A percentile compares a stretch with the other conserved stretches of the same genome.
Conservation (phyloP, 1,140 invertebrate species). For the Conus betulinus region DNA sequence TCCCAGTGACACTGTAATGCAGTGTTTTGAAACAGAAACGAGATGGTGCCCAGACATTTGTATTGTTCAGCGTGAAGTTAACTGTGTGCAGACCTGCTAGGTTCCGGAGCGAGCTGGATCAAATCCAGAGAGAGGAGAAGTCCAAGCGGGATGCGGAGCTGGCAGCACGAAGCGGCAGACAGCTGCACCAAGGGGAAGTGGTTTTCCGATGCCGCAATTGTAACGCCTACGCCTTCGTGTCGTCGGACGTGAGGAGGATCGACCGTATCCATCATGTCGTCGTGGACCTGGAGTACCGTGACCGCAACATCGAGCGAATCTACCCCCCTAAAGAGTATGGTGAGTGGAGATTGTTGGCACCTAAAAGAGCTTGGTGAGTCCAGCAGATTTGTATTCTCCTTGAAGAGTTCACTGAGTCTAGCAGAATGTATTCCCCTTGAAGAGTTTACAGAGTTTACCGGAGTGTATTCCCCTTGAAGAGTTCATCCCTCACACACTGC, state of each 20-base stretch:
- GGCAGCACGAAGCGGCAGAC: constrained; percentile 31
- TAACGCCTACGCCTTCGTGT: constrained; percentile 55
- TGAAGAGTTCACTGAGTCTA: too few relatives aligned
- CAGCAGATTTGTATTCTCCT: too few relatives aligned
- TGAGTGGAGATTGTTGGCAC: not conserved
- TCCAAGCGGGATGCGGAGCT: constrained; percentile 41
- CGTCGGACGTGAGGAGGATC: constrained; percentile 56
- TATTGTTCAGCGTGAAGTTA: not conserved
- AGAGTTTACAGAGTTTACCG: too few relatives aligned
- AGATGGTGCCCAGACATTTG: not conserved
- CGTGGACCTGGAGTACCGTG: constrained; percentile 46
- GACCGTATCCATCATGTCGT: constrained; percentile 56
- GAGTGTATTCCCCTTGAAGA: too few relatives aligned
- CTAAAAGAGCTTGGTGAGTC: too few relatives aligned
- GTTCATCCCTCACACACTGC: too few relatives aligned
- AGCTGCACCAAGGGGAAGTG: constrained; percentile 48
- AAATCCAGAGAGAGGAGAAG: constrained; percentile 53
- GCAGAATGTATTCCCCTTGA: too few relatives aligned
- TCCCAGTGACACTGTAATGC: not conserved
- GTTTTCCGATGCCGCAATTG: constrained; percentile 60
- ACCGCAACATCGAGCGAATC: constrained; percentile 22
- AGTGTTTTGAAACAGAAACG: not conserved
- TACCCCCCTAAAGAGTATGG: constrained; percentile 18
- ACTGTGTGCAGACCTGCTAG: not conserved
- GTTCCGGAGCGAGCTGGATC: constrained; percentile 38